phyloP scores from a whole-genome alignment of 1,140 invertebrate species.

The Sitobion miscanthi region DNA sequence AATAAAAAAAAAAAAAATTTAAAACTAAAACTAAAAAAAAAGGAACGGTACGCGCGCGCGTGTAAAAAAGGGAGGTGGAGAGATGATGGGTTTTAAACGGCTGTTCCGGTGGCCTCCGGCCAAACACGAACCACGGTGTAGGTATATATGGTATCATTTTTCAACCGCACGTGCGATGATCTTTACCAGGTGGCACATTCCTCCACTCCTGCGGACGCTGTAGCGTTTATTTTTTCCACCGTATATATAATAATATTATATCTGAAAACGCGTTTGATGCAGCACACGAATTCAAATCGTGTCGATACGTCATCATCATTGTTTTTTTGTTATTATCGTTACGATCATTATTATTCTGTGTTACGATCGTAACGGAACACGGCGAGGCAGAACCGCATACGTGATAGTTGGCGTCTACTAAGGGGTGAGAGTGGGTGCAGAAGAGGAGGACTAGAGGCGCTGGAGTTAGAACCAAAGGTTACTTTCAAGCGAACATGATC shows the following conservation, averaged over 20 bases:
- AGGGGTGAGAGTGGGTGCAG: background rate
- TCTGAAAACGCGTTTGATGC: background rate
- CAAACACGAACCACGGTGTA: background rate
- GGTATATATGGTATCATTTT: conserved; percentile 42
- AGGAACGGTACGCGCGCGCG: background rate
- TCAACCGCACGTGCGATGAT: conserved; percentile 35
- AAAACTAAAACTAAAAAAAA: background rate
- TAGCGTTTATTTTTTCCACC: background rate
- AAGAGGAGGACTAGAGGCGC: background rate
- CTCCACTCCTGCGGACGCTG: too few relatives aligned
- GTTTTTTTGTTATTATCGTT: background rate
- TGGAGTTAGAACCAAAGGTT: background rate
- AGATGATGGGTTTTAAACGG: background rate
- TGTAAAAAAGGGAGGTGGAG: background rate
- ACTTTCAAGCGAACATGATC: background rate
- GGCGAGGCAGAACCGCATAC: background rate
- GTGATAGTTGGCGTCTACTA: background rate
- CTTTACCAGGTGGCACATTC: conserved; percentile 32
- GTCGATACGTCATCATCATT: background rate
- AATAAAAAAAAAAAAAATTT: background rate
- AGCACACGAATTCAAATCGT: background rate
- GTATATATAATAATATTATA: background rate
- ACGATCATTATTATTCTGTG: background rate
- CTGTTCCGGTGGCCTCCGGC: conserved; percentile 25
- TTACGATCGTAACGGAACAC: background rate